Evolutionary conservation across 2,888 invertebrate genomes (phyloP), one percentile per base, ranked within the genome.

Genomic region (Ormyrus nitidulus): DNA sequence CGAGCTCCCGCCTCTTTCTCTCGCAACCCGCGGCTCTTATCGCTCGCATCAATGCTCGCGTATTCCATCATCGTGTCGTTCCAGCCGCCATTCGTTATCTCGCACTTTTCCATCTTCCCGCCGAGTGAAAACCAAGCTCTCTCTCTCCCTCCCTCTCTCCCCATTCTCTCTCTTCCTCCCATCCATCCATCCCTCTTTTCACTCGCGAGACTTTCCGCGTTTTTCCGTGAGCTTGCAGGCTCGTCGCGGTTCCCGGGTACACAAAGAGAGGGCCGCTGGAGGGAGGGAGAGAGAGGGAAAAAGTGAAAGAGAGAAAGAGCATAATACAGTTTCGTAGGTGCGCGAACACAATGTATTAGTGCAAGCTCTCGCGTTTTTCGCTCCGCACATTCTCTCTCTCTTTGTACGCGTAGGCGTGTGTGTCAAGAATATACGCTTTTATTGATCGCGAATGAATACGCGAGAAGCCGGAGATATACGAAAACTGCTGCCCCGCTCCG

Each of bases 361-460:
- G 79, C 59, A 44, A 48, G 79, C 48, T 46, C 68, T 58, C 56
- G 70, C 64, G 59, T 48, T 19, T 19, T 19, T 19, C 70, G 58
- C 56, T 59, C 19, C 82, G 78, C 79, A 77, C 77, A 81, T 77
- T 81, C 19, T 81, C 79, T 81, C 81, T 79, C 82, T 82, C 64
- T 19, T 54, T 9, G 80, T 80, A 82, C 82, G 10, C n/a, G n/a
- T 56, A 13, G 51, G 87, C 86, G 88, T 88, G 88, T 86, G 88
- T 88, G 87, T 88, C 88, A 88, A 89, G 88, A 89, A 88, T 88
- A 88, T 86, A 87, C 87, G 86, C 87, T 89, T 76, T 79, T 82
- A 89, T 89, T 89, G 88, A 89, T 89, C 88, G 88, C 85, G 83
- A 84, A 86, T 85, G 85, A 86, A 86, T 86, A 84, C 84, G 84